Evolutionary conservation across 1,140 invertebrate species (phyloP).

Genomic region (Ylistrum balloti): DNA sequence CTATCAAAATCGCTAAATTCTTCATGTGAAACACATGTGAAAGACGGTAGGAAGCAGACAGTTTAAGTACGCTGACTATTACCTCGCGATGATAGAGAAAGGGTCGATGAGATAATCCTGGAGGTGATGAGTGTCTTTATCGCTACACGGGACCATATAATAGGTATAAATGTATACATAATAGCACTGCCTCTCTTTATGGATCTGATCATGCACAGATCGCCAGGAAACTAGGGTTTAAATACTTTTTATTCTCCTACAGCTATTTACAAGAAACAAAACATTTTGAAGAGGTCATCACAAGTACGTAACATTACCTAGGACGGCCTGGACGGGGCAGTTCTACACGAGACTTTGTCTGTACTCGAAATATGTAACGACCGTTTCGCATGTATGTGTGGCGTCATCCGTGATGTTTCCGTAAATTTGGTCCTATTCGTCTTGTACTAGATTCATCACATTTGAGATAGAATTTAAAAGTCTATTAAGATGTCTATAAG

Average conservation of each 20-base stretch:
- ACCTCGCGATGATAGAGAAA: background rate
- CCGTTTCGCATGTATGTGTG: too few relatives aligned
- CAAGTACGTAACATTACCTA: too few relatives aligned
- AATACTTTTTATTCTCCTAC: background rate
- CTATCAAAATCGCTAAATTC: background rate
- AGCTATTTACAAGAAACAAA: conserved; percentile 26
- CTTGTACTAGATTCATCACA: too few relatives aligned
- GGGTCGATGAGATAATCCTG: background rate
- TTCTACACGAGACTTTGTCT: background rate
- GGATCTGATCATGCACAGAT: conserved; percentile 25
- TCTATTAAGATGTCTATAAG: too few relatives aligned
- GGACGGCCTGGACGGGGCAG: background rate
- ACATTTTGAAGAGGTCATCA: background rate
- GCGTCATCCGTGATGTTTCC: too few relatives aligned
- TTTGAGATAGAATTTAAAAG: too few relatives aligned
- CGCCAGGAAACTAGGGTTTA: background rate
- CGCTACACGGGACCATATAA: background rate
- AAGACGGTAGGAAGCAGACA: background rate
- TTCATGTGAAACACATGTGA: background rate
- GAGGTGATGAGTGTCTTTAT: background rate
- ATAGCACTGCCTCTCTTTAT: background rate
- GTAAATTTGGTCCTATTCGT: too few relatives aligned
- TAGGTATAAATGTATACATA: conserved; percentile 23
- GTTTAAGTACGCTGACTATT: background rate
- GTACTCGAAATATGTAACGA: background rate